Evolutionary conservation across 2,888 invertebrate species (phyloP), one percentile per base, ranked within the genome.

Genomic region (Pilophorus perplexus): DNA sequence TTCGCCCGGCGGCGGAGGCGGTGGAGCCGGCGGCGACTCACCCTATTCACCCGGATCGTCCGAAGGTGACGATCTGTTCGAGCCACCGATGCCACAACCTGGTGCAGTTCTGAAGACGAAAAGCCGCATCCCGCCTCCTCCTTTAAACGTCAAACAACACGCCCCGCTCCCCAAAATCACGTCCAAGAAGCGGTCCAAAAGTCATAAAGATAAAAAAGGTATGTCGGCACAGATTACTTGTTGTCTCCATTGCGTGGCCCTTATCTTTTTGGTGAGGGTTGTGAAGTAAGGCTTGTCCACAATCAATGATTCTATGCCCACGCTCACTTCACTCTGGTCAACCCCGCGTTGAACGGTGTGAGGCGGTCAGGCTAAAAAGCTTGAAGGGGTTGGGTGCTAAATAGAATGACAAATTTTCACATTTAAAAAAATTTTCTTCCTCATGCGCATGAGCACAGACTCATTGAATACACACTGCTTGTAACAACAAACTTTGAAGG

Each of bases 11-110:
- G 68, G 60, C 22, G 66, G 59, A 22, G 67, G 59, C 12, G 66
- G 66, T 6, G 69, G 69, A 18, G n/a, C n/a, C n/a, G 67, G 67
- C 1, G 69, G 69, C 1, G 70, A 70, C 72, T 91, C 92, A 20
- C 93, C 93, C 0, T 92, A 93, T 79, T 91, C 91, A 54, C 92
- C 92, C 0, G 91, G 89, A 48, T 90, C 90, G n/a, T 88, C 87
- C 73, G 88, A 92, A 77, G 59, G 59, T 4, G 70, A 67, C 57
- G 71, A 44, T 69, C 71, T 64, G 37, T 69, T 59, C 48, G 71
- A 64, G 64, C 69, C 54, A 18, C 66, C 68, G 22, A 10, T 52
- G 12, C 64, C 57, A 2, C 66, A 59, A n/a, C 64, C 67, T 25
- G 54, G 57, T 8, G 50, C 67, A 18, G 59, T 44, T 4, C 18